Conservation (phyloP, 2,888 invertebrate species). For the Campoplex capitator region DNA sequence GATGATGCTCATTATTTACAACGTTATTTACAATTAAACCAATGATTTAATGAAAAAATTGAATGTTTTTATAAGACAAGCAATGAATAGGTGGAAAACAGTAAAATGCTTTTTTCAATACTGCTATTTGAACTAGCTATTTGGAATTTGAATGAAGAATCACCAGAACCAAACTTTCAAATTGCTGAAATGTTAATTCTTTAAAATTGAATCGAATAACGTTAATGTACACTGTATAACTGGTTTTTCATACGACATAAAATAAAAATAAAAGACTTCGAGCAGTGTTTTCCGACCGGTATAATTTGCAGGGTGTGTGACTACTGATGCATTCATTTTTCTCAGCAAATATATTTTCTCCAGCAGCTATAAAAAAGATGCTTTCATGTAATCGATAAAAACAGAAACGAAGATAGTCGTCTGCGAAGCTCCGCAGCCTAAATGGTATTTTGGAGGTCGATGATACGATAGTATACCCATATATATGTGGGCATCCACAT, state of each 20-base stretch:
- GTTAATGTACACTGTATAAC: too few relatives aligned
- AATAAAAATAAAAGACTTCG: background rate
- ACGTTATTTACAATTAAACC: background rate
- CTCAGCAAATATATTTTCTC: background rate
- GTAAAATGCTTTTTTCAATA: too few relatives aligned
- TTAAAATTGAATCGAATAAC: too few relatives aligned
- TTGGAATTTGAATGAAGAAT: too few relatives aligned
- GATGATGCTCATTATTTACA: background rate
- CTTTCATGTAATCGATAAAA: slow-evolving; percentile 32
- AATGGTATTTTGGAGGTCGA: slow-evolving; percentile 39
- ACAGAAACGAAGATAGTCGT: slow-evolving; percentile 28
- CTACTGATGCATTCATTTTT: background rate
- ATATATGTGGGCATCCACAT: background rate
- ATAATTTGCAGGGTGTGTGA: background rate
- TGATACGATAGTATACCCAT: background rate
- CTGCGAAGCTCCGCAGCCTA: background rate
- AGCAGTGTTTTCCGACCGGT: background rate
- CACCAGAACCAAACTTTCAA: too few relatives aligned
- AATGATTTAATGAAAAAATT: background rate
- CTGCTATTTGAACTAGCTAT: too few relatives aligned
- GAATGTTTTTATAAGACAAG: too few relatives aligned
- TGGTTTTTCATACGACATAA: background rate
- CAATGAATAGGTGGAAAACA: too few relatives aligned
- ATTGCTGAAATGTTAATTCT: too few relatives aligned
- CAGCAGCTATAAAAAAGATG: background rate